A percentile compares a stretch with the other conserved stretches of the same genome.
Conservation (phyloP, 2,113 vertebrate genomes). For the Prunella fulvescens region DNA sequence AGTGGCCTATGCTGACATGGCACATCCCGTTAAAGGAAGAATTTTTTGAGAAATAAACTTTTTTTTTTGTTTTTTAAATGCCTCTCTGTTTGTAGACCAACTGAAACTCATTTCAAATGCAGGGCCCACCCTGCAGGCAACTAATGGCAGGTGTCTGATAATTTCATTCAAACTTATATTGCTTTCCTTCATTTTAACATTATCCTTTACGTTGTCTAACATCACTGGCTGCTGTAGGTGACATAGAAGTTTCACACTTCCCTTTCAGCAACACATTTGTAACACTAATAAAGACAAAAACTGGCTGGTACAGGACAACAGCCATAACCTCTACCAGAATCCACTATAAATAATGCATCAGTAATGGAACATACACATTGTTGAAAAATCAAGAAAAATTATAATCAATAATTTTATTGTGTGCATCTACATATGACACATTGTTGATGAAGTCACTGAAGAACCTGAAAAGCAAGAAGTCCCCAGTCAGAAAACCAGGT, state of each 20-base stretch:
- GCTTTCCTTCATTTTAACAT: not conserved
- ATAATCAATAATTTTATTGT: constrained; percentile 63
- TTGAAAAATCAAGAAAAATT: not conserved
- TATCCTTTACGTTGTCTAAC: not conserved
- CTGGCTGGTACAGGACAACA: not conserved
- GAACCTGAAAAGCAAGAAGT: constrained; percentile 51
- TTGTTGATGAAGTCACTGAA: not conserved
- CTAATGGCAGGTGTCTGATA: rapidly evolving
- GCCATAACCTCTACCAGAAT: not conserved
- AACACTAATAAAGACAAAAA: not conserved
- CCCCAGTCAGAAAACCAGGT: not conserved
- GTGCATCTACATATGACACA: not conserved
- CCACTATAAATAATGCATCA: rapidly evolving
- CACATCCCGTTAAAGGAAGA: rapidly evolving
- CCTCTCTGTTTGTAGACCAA: not conserved
- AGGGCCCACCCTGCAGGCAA: not conserved
- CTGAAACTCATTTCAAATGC: not conserved
- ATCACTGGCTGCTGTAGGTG: not conserved
- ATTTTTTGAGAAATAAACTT: not conserved
- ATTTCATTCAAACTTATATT: not conserved
- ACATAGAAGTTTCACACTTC: not conserved
- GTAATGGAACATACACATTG: not conserved
- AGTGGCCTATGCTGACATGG: rapidly evolving
- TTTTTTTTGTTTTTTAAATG: not conserved
- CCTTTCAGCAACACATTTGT: rapidly evolving